These are phyloP conservation scores for Carollia perspicillata DNA, from an alignment of 2,113 vertebrate genomes.

Conservation along the genomic window DNA sequence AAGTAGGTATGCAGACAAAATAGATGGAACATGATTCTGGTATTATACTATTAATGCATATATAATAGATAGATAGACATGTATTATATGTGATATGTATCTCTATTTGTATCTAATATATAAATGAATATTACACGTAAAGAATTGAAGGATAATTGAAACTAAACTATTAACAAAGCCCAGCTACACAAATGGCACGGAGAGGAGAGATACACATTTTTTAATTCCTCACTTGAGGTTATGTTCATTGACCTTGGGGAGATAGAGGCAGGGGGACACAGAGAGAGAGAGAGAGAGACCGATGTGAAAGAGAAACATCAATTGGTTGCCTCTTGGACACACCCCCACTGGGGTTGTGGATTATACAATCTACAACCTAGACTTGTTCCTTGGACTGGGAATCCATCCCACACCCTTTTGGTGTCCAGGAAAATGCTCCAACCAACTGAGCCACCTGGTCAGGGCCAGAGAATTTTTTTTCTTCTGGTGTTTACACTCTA, in stretches of 20 bases:
- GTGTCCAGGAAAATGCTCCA: too few species aligned
- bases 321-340: too few species aligned
- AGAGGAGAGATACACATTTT: not conserved
- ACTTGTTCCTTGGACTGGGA: too few species aligned
- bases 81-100: too few species aligned
- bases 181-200: not conserved
- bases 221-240: not conserved
- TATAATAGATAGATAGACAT: not conserved
- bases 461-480: not conserved
- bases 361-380: too few species aligned
- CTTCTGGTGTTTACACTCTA: not conserved
- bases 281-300: not conserved
- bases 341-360: too few species aligned
- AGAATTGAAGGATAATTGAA: not conserved
- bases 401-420: too few species aligned
- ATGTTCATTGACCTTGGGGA: not conserved
- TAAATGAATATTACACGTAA: not conserved
- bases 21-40: not conserved
- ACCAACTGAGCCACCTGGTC: too few species aligned
- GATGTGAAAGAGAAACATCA: not conserved
- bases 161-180: not conserved
- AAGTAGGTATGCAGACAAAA: not conserved
- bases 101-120: not conserved
- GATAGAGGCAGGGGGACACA: not conserved
- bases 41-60: not conserved